Percentiles rank a stretch among this genome's conserved stretches.
Evolutionary conservation across 2,797 vertebrate species (phyloP).

Genomic region (Melanotaenia trifasciata): DNA sequence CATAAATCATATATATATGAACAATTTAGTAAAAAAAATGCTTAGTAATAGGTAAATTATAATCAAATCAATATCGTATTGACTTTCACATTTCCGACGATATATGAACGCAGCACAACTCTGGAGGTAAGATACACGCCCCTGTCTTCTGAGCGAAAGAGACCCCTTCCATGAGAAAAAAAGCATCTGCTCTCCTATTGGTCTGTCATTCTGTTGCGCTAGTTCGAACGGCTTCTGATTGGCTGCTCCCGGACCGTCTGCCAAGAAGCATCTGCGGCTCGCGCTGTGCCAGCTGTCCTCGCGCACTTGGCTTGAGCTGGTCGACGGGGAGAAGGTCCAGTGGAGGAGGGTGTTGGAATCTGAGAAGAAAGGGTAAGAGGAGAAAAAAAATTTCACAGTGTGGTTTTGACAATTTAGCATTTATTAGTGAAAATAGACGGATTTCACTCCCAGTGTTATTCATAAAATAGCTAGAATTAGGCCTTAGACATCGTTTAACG

Average conservation of each 20-base stretch:
- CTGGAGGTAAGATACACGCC: slow-evolving; percentile 50
- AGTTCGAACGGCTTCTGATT: slow-evolving; percentile 43
- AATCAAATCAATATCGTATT: neutral
- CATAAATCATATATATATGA: no score
- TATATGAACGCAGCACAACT: slow-evolving; percentile 43
- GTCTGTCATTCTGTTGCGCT: slow-evolving; percentile 14
- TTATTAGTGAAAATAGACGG: neutral
- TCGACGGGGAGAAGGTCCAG: slow-evolving; percentile 32
- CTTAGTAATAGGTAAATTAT: neutral
- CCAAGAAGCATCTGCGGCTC: slow-evolving; percentile 70
- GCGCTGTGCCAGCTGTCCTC: slow-evolving; percentile 77
- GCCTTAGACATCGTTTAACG: neutral
- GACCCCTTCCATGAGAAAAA: slow-evolving; percentile 1
- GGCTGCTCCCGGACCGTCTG: slow-evolving; percentile 35
- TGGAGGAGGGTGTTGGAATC: slow-evolving; percentile 35
- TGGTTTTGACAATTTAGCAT: neutral
- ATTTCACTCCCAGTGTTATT: neutral
- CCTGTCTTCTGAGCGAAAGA: slow-evolving; percentile 39
- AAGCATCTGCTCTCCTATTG: slow-evolving; percentile 58
- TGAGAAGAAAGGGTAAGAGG: slow-evolving; percentile 46
- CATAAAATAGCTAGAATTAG: neutral
- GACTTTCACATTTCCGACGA: slow-evolving; percentile 6
- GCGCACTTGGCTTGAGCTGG: slow-evolving; percentile 57
- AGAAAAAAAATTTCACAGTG: neutral
- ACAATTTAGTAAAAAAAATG: neutral